These are phyloP conservation scores for Thaumatotibia leucotreta DNA, from an alignment of 1,140 invertebrate species.

Conservation along the genomic window DNA sequence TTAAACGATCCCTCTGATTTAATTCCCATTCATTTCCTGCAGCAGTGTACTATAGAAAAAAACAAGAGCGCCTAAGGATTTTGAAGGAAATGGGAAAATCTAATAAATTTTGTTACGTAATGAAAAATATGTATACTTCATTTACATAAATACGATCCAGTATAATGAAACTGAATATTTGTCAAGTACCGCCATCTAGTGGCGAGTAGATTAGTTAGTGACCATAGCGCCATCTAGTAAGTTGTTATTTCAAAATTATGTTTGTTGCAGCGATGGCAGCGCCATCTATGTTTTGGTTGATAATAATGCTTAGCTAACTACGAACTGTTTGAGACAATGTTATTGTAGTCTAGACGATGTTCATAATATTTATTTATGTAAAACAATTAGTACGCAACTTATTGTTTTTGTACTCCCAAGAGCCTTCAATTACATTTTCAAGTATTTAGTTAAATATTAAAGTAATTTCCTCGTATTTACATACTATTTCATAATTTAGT, in stretches of 20 bases:
- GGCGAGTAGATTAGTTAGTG: not conserved
- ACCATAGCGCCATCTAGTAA: not conserved
- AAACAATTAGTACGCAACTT: not conserved
- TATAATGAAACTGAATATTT: no score
- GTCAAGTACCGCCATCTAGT: not conserved
- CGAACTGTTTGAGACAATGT: not conserved
- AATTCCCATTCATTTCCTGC: not conserved
- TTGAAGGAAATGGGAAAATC: not conserved
- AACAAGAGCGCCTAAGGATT: not conserved
- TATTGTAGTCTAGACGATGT: not conserved
- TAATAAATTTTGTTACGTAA: not conserved
- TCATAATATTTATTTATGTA: not conserved
- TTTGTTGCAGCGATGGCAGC: not conserved
- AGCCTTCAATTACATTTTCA: not conserved
- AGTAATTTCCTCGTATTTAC: not conserved
- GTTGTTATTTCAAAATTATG: not conserved
- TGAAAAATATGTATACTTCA: no score
- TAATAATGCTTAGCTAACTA: not conserved
- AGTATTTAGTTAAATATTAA: not conserved
- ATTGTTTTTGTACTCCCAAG: not conserved
- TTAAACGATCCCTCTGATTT: not conserved
- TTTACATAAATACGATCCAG: no score
- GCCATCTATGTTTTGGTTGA: not conserved
- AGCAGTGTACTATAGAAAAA: not conserved
- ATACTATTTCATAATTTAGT: conserved; percentile 1